Evolutionary conservation across 2,888 invertebrate species (phyloP), one percentile per base, ranked within the genome.

Genomic region (Boloria euphrosyne): DNA sequence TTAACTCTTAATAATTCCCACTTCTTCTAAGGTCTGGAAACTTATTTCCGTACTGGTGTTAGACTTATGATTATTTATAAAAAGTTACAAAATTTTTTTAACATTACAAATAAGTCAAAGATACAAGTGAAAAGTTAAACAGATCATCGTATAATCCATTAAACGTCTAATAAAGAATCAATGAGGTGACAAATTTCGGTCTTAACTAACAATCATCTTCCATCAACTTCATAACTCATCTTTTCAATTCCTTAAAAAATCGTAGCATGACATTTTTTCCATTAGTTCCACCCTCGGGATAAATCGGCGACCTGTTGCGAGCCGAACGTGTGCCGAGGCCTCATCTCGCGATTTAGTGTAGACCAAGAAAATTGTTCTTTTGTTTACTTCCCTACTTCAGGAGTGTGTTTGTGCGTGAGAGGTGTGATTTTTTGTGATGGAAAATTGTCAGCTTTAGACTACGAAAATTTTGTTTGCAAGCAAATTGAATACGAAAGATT

Each of bases 251-350:
- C 82, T 85, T 80, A 83, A 82, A 82, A 82, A 80, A 77, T 81
- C 77, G 58, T 83, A 79, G 81, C 82, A 82, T 84, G 86, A 84
- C 84, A 73, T 84, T 88, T 90, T 88, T 89, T 88, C 85, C 85
- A 88, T 88, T 86, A 89, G 78, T 80, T 76, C 79, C 83, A 79
- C 75, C 72, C 73, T 60, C 72, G 69, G 76, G 81, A 85, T 83
- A 83, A 87, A 89, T 87, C 86, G 89, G 77, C 87, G 82, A 90
- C 90, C 90, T 90, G 89, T 90, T 90, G 89, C 86, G 63, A 68
- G 64, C 62, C 70, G 75, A 78, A 81, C 80, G 83, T 83, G 81
- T 81, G 85, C 77, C 73, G 71, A 73, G 73, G 76, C 74, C 74
- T 73, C 73, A 73, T 69, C 74, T 64, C 73, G 72, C 76, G 79